A percentile compares a stretch with the other conserved stretches of the same genome.
phyloP scores from a whole-genome alignment of 2,797 vertebrate genomes.

The Decapterus maruadsi region DNA sequence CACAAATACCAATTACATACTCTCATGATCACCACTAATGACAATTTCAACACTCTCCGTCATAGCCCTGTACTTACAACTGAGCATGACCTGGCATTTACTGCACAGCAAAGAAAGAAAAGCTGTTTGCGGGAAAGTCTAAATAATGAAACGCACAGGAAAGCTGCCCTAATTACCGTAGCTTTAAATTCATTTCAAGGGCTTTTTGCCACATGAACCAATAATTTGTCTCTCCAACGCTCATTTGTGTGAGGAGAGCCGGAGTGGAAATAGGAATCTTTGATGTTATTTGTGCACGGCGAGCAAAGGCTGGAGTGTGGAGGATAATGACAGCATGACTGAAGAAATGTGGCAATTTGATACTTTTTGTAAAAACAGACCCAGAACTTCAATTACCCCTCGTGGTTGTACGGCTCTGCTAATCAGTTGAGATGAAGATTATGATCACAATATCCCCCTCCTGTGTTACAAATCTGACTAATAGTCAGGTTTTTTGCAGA shows the following conservation, averaged over 20 bases:
- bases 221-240: conserved; percentile 62
- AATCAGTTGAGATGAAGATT: no score
- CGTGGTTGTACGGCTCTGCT: no score
- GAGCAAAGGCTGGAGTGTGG: conserved; percentile 15
- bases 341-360: conserved; percentile 27
- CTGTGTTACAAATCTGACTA: no score
- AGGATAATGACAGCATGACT: conserved; percentile 32
- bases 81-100: conserved; percentile 16
- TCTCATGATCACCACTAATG: conserved; percentile 54
- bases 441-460: no score
- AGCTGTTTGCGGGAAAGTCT: conserved; percentile 45
- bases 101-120: conserved; percentile 25
- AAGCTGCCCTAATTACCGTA: conserved; percentile 64
- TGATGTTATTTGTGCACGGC: conserved; percentile 49
- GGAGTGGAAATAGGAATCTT: conserved; percentile 48
- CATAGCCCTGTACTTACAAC: conserved; percentile 32
- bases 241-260: conserved; percentile 43
- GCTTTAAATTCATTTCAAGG: conserved; percentile 67
- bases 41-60: conserved; percentile 35
- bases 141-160: conserved; percentile 55
- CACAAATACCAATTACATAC: conserved; percentile 65
- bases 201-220: conserved; percentile 57
- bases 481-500: no score
- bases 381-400: not conserved
- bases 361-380: conserved; percentile 14